These are phyloP conservation scores for Cheilosia grossa DNA, from an alignment of 2,888 invertebrate species.

Conservation along the genomic window DNA sequence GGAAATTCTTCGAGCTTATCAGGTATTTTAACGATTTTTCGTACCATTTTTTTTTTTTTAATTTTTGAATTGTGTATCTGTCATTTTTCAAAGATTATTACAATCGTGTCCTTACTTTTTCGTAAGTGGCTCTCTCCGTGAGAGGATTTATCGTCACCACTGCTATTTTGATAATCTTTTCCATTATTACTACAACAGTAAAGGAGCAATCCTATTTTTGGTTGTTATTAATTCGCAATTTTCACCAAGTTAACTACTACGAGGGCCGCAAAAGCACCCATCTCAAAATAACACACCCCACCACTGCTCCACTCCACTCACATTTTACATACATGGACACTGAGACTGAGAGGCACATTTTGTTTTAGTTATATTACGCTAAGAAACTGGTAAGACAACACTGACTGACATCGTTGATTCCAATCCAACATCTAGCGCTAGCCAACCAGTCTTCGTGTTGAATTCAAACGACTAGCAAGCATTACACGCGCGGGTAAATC, in stretches of 20 bases:
- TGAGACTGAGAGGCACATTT: background rate
- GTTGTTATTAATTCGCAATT: too few relatives aligned
- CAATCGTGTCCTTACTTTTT: too few relatives aligned
- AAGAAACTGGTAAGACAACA: constrained; percentile 72
- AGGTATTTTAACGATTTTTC: too few relatives aligned
- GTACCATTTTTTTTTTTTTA: too few relatives aligned
- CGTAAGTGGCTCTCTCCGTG: too few relatives aligned
- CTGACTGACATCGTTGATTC: constrained; percentile 45
- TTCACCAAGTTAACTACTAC: background rate
- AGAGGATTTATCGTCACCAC: too few relatives aligned
- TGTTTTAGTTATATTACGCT: constrained; percentile 11
- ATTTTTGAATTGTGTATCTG: too few relatives aligned
- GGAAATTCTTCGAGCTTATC: too few relatives aligned
- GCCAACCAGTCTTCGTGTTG: constrained; percentile 65
- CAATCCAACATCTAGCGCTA: constrained; percentile 21
- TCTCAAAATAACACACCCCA: background rate
- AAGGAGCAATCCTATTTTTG: too few relatives aligned
- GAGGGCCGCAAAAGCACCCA: background rate
- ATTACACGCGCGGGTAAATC: constrained; percentile 42
- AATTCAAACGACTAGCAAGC: constrained; percentile 63
- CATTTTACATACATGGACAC: background rate
- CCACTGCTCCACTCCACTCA: constrained; percentile 23
- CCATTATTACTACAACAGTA: too few relatives aligned
- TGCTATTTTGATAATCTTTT: too few relatives aligned
- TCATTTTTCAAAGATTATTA: too few relatives aligned